A percentile compares a stretch with the other conserved stretches of the same genome.
Evolutionary conservation across 2,113 vertebrate genomes (phyloP).

Genomic region (Coptodon rendalli): DNA sequence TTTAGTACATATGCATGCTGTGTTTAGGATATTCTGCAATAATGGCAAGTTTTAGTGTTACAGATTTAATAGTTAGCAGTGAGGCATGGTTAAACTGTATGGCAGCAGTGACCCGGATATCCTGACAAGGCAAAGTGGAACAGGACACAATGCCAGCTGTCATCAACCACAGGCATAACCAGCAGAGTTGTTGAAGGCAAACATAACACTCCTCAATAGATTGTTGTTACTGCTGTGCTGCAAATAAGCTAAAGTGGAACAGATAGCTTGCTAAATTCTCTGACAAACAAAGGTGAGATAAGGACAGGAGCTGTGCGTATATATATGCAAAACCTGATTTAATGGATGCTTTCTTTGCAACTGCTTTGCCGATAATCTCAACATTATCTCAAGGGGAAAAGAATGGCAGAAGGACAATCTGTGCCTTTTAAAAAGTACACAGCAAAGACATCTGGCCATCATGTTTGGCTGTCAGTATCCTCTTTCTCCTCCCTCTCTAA

Average conservation of each 20-base stretch:
- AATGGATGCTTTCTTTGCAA: not conserved
- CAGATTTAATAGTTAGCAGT: not conserved
- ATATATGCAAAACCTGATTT: not conserved
- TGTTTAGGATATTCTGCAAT: not conserved
- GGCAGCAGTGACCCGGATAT: not conserved
- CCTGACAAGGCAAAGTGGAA: not conserved
- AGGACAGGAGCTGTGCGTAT: not conserved
- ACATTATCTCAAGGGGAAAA: not conserved
- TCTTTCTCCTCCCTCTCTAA: slow-evolving; percentile 19
- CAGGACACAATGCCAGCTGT: not conserved
- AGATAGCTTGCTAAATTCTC: not conserved
- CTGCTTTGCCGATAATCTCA: not conserved
- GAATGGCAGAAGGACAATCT: not conserved
- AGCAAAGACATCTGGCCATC: slow-evolving; percentile 19
- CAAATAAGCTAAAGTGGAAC: not conserved
- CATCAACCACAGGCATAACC: not conserved
- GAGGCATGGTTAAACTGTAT: not conserved
- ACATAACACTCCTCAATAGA: not conserved
- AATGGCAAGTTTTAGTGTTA: not conserved
- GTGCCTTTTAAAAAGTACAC: not conserved
- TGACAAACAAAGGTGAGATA: not conserved
- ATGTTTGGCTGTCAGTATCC: slow-evolving; percentile 27
- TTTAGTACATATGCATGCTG: not conserved
- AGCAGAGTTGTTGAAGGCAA: not conserved
- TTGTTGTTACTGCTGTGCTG: not conserved